phyloP scores from a whole-genome alignment of 2,113 vertebrate species.

The Sander lucioperca region DNA sequence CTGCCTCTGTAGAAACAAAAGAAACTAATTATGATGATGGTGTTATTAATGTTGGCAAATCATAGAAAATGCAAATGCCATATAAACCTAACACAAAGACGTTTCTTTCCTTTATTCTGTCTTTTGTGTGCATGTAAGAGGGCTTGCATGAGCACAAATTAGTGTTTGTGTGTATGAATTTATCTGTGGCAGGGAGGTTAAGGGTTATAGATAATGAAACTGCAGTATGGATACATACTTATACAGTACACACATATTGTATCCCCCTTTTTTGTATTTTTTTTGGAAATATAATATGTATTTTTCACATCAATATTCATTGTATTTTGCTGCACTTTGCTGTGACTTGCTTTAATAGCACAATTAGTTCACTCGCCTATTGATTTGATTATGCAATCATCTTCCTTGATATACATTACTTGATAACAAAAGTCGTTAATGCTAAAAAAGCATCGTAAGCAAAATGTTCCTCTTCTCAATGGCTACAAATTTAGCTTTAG shows the following conservation, averaged over 20 bases:
- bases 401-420: neutral
- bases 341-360: neutral
- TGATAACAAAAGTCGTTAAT: neutral
- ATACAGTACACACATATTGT: neutral
- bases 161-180: neutral
- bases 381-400: no score
- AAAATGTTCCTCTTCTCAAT: neutral
- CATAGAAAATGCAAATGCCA: neutral
- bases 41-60: neutral
- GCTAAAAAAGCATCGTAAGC: neutral
- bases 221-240: neutral
- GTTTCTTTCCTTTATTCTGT: neutral
- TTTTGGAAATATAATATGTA: neutral
- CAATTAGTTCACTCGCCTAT: neutral
- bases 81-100: neutral
- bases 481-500: neutral
- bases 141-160: neutral
- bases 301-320: neutral
- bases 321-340: neutral
- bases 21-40: neutral
- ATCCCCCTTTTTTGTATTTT: neutral
- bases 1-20: neutral
- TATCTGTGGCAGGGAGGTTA: neutral
- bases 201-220: neutral
- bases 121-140: neutral